Percentiles rank a stretch among this genome's conserved stretches.
Evolutionary conservation across 35 echinoderm and acorn worm species (phyloP).

Genomic region (Amphiura filiformis): DNA sequence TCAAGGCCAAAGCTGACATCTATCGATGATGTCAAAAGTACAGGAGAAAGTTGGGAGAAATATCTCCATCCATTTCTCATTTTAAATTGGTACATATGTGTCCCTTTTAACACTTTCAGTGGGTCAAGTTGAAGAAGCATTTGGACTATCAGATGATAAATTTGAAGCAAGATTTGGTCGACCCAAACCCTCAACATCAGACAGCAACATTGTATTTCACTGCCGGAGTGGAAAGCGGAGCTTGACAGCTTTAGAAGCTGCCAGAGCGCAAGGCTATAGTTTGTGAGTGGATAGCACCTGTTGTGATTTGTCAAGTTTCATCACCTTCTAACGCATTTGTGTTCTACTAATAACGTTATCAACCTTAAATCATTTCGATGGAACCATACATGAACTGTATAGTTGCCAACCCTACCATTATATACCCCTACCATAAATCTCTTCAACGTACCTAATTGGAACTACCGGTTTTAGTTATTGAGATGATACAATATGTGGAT

Average conservation of each 20-base stretch:
- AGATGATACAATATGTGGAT: too few species aligned
- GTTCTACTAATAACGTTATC: neutral
- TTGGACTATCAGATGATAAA: conserved; percentile 22
- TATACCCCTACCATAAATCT: too few species aligned
- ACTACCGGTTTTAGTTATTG: too few species aligned
- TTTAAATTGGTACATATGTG: neutral
- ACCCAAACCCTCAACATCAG: neutral
- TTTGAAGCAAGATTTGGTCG: neutral
- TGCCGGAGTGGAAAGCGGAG: conserved; percentile 49
- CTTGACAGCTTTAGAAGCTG: conserved; percentile 14
- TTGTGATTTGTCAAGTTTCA: too few species aligned
- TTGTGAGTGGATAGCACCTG: conserved; percentile 18
- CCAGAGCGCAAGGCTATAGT: conserved; percentile 11
- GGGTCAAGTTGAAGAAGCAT: conserved; percentile 28
- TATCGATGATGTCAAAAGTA: neutral
- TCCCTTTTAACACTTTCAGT: neutral
- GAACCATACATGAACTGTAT: too few species aligned
- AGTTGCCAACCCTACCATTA: too few species aligned
- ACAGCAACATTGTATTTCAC: conserved; percentile 46
- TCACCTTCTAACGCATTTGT: too few species aligned
- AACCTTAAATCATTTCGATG: neutral
- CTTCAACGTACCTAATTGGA: too few species aligned
- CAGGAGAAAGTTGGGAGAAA: neutral
- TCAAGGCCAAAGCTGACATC: neutral
- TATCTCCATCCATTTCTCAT: neutral